phyloP scores from a whole-genome alignment of 2,888 invertebrate genomes.

The Graphium colonna region DNA sequence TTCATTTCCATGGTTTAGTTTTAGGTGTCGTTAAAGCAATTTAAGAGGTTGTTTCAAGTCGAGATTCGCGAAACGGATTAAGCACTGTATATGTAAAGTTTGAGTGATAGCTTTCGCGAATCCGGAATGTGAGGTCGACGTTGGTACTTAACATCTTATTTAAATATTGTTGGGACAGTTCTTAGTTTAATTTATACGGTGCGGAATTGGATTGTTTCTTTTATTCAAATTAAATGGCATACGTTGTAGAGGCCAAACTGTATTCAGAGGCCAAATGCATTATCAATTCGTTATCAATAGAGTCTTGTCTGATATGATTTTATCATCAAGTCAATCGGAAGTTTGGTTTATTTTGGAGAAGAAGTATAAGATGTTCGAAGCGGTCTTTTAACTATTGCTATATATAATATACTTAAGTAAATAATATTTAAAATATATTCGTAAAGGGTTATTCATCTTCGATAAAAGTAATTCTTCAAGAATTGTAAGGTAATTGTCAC shows the following conservation, averaged over 20 bases:
- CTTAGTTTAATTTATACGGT: neutral
- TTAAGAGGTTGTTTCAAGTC: conserved; percentile 1
- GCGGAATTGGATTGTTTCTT: too few relatives aligned
- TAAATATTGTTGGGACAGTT: neutral
- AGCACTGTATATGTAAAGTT: conserved; percentile 21
- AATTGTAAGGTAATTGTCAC: too few relatives aligned
- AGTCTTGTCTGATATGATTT: conserved; percentile 9
- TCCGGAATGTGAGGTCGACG: conserved; percentile 11
- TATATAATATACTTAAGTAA: too few relatives aligned
- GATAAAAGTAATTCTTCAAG: too few relatives aligned
- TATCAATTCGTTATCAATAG: conserved; percentile 13
- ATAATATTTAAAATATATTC: too few relatives aligned
- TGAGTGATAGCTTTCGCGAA: conserved; percentile 18
- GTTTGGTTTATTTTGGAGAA: neutral
- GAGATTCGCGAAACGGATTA: conserved; percentile 21
- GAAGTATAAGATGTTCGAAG: neutral
- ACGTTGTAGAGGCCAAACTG: neutral
- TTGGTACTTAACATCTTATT: too few relatives aligned
- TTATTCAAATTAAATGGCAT: neutral
- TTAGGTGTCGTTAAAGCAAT: too few relatives aligned
- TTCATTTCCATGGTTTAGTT: conserved; percentile 4
- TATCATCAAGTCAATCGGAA: conserved; percentile 5
- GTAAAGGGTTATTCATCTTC: too few relatives aligned
- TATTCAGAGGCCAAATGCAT: neutral
- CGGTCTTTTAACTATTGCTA: neutral